A percentile compares a stretch with the other conserved stretches of the same genome.
Evolutionary conservation across 2,888 invertebrate species (phyloP).

Genomic region (Oxycera nigricornis): DNA sequence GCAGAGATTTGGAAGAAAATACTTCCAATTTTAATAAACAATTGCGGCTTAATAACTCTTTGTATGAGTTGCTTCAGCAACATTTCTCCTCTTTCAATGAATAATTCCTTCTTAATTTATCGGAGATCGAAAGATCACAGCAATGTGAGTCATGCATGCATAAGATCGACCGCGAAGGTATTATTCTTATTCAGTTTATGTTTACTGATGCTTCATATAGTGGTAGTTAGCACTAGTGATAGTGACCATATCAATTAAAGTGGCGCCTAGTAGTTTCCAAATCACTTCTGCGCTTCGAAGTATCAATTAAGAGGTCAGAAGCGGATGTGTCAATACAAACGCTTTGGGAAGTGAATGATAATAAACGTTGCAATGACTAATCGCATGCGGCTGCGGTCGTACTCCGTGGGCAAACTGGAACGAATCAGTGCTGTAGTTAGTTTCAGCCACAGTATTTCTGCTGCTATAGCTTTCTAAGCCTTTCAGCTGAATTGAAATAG

Average conservation of each 20-base stretch:
- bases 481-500: no score
- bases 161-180: not conserved
- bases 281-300: conserved; percentile 30
- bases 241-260: conserved; percentile 5
- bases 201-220: not conserved
- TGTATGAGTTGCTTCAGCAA: no score
- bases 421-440: no score
- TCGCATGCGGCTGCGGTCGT: not conserved
- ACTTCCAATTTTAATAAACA: no score
- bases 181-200: not conserved
- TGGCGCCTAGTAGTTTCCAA: conserved; percentile 30
- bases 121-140: conserved; percentile 16
- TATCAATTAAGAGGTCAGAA: conserved; percentile 20
- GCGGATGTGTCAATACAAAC: not conserved
- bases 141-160: not conserved
- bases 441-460: no score
- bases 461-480: no score
- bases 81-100: not conserved
- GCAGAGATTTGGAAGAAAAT: no score
- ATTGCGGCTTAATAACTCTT: no score
- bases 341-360: not conserved
- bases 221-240: not conserved
- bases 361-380: not conserved
- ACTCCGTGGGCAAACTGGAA: not conserved
- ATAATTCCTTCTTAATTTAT: conserved; percentile 14